phyloP scores from a whole-genome alignment of 1,140 invertebrate genomes.

The Drosophila asahinai region DNA sequence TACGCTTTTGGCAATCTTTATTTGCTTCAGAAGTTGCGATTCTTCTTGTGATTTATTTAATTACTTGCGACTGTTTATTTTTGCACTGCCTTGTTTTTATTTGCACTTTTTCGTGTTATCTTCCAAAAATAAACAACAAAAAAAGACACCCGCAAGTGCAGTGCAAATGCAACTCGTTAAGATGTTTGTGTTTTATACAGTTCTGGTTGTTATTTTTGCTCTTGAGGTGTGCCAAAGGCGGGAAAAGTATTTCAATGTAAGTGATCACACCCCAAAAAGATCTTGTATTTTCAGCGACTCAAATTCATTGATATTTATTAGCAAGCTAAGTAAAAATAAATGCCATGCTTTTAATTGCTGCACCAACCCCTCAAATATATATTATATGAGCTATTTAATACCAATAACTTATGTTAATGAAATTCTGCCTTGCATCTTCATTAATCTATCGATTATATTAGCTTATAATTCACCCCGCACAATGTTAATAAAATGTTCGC shows the following conservation, averaged over 20 bases:
- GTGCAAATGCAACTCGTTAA: conserved; percentile 23
- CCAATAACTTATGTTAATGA: conserved; percentile 3
- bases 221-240: conserved; percentile 21
- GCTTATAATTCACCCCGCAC: conserved; percentile 28
- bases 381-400: neutral
- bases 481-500: conserved; percentile 45
- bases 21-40: conserved; percentile 3
- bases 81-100: conserved; percentile 32
- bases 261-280: too few relatives aligned
- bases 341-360: too few relatives aligned
- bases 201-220: conserved; percentile 10
- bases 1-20: conserved; percentile 1
- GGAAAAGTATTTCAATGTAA: neutral
- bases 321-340: too few relatives aligned
- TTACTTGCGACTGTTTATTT: conserved; percentile 18
- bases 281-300: too few relatives aligned
- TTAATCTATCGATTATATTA: conserved; percentile 38
- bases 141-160: conserved; percentile 18
- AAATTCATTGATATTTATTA: too few relatives aligned
- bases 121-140: conserved; percentile 25
- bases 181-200: neutral
- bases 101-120: conserved; percentile 18
- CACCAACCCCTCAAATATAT: neutral
- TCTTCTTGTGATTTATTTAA: conserved; percentile 31
- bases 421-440: conserved; percentile 13